Percentiles rank a stretch among this genome's conserved stretches.
These are phyloP conservation scores for Ardeotis arabs DNA, from an alignment of 2,113 vertebrate genomes.

Conservation along the genomic window DNA sequence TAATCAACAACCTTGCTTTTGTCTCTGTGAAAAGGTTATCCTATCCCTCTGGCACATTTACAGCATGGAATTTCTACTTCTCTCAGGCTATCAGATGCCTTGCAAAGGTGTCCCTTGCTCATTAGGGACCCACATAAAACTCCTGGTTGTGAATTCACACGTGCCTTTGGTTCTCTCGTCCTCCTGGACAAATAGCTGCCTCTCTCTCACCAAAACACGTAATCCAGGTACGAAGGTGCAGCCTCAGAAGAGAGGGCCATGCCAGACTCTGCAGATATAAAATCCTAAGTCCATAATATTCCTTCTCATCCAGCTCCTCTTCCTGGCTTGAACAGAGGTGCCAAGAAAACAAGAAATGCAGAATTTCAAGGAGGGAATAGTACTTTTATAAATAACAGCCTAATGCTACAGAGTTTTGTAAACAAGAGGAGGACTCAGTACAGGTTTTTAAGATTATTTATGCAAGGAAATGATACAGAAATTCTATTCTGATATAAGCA, in stretches of 20 bases:
- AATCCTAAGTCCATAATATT: neutral
- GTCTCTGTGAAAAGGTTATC: neutral
- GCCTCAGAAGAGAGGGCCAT: neutral
- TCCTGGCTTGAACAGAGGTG: neutral
- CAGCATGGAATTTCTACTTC: neutral
- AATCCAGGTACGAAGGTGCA: neutral
- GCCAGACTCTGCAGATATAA: neutral
- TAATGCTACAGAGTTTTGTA: neutral
- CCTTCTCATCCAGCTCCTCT: neutral
- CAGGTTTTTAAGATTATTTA: neutral
- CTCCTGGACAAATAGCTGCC: neutral
- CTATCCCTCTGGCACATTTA: too few relatives aligned
- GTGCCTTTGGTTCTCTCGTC: neutral
- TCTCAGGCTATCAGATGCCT: neutral
- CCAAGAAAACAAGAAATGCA: neutral
- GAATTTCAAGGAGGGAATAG: neutral
- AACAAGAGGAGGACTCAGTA: neutral
- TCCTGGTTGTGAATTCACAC: neutral
- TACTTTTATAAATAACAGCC: neutral
- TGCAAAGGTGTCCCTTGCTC: neutral
- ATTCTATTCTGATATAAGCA: neutral
- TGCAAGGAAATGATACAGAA: neutral
- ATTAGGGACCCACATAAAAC: neutral
- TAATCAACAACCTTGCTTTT: neutral
- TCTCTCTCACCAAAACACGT: neutral